These are phyloP conservation scores for Calyptommatus sinebrachiatus DNA, from an alignment of 2,113 vertebrate genomes.

Conservation along the genomic window DNA sequence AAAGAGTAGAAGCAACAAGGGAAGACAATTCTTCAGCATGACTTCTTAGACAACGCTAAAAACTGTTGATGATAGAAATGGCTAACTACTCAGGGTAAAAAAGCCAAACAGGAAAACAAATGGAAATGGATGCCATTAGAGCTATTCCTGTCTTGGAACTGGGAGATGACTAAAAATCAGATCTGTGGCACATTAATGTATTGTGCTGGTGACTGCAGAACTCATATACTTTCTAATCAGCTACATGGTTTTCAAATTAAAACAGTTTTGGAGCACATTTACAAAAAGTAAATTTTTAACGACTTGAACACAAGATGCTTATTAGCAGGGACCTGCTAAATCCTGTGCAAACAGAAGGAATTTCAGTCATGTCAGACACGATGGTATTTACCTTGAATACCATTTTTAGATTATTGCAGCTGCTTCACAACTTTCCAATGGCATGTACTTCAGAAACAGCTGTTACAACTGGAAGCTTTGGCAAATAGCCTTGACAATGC, in stretches of 20 bases:
- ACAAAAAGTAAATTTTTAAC: constrained; percentile 45
- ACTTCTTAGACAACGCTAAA: not conserved
- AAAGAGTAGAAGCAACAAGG: not conserved
- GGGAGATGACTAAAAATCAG: constrained; percentile 55
- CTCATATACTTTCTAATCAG: constrained; percentile 44
- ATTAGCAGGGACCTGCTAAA: constrained; percentile 23
- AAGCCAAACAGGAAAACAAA: constrained; percentile 47
- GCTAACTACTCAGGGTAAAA: constrained; percentile 28
- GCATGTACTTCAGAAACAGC: not conserved
- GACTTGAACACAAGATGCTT: constrained; percentile 48
- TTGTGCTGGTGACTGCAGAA: constrained; percentile 53
- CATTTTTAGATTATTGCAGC: not conserved
- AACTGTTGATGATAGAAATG: constrained; percentile 32
- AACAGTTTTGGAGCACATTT: constrained; percentile 47
- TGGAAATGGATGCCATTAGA: constrained; percentile 51
- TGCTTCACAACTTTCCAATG: not conserved
- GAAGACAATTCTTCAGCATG: not conserved
- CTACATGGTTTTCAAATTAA: constrained; percentile 42
- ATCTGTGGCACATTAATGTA: constrained; percentile 57
- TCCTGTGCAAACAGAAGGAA: constrained; percentile 47
- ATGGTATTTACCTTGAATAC: constrained; percentile 48
- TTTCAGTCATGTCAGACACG: constrained; percentile 55
- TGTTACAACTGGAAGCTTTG: not conserved
- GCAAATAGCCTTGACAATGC: not conserved
- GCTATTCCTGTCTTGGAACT: constrained; percentile 55